Percentiles rank a stretch among this genome's conserved stretches.
Evolutionary conservation across 2,113 vertebrate species (phyloP).

Genomic region (Choloepus hoffmanni): DNA sequence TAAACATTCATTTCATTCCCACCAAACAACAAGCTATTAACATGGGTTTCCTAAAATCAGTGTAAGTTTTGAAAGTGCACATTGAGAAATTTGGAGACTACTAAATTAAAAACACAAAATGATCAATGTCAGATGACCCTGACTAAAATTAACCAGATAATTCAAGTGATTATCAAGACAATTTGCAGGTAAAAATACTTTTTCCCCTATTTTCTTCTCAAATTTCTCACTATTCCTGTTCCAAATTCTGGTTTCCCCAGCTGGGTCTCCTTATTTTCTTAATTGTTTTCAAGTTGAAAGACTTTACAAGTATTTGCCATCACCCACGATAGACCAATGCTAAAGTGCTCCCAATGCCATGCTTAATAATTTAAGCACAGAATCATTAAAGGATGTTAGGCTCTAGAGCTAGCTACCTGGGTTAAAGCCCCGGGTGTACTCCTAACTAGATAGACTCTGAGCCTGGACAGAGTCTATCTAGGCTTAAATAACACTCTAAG

Average conservation of each 20-base stretch:
- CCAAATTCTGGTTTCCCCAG: neutral
- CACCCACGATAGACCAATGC: neutral
- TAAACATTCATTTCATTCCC: slow-evolving; percentile 2
- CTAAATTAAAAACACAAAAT: slow-evolving; percentile 40
- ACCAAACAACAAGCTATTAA: slow-evolving; percentile 32
- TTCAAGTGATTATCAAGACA: neutral
- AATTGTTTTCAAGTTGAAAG: neutral
- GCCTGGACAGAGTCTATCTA: neutral
- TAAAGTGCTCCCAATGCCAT: neutral
- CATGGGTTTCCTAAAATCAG: slow-evolving; percentile 38
- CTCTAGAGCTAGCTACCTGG: neutral
- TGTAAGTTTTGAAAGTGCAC: slow-evolving; percentile 23
- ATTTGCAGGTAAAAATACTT: neutral
- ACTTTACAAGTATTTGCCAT: neutral
- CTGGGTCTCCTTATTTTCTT: neutral
- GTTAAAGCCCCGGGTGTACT: neutral
- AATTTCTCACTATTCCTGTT: neutral
- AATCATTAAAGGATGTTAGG: neutral
- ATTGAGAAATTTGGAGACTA: neutral
- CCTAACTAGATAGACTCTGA: neutral
- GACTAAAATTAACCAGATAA: slow-evolving; percentile 17
- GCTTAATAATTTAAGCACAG: neutral
- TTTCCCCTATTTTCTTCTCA: neutral
- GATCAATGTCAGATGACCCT: neutral
- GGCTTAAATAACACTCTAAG: neutral